Base-by-base conservation (phyloP, 1,140 invertebrate genomes). In the Medauroidea extradentata region DNA sequence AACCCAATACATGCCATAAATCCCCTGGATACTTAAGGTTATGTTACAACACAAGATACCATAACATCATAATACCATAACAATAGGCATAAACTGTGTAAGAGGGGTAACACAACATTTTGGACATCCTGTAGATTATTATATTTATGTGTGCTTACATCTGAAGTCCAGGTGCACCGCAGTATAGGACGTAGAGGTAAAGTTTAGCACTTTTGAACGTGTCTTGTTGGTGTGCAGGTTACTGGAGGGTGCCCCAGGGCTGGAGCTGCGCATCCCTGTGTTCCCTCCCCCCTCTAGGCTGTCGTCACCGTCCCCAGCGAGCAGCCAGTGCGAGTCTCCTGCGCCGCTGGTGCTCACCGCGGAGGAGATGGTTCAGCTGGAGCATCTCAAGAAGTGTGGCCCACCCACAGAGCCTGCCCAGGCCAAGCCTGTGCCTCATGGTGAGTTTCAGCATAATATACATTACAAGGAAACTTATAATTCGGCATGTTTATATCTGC, bases 271-370 rank as follows among this genome's bases (percentile, higher is more conserved):
- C 72, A 85, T 82, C 64, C 83, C 79, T 9, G 77, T 79, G 39
- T 85, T 80, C 73, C 86, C 77, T 67, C 85, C 77, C 53, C 83
- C 77, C 61, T 81, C 70, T 69, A 9, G 57, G 18, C 23, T 58
- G 38, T 58, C 49, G 3, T 61, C 65, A 11, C 57, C 63, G 8
- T 62, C 59, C 1, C 57, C 62, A 8, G 62, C 65, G 9, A 18
- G 42, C 46, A 63, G 61, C 23, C 67, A 64, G 14, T 69, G 66
- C 51, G 63, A 67, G 29, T 67, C 65, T 0, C 87, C 88, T 0
- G 82, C 87, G 13, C 88, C 89, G 0, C 76, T 90, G 44, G 83
- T 89, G 65, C 83, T 91, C 73, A 86, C 88, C 1, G 81, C 84
- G 1, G 88, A 91, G 42, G 89, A 91, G 74, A 78, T 85, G 60